Evolutionary conservation across 2,113 vertebrate genomes (phyloP).

Genomic region (Empidonax alnorum): DNA sequence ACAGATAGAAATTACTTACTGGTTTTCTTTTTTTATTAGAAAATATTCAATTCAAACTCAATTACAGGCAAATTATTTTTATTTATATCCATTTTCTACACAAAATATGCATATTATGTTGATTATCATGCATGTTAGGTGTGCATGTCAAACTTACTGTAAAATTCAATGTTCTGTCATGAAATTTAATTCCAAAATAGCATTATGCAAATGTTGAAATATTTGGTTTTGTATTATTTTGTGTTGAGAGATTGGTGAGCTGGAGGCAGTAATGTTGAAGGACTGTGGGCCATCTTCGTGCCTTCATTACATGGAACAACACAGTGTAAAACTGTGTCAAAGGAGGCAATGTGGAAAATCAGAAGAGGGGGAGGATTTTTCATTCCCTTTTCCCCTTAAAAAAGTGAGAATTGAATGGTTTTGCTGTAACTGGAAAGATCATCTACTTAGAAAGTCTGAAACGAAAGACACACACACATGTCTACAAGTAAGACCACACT

Average conservation of each 20-base stretch:
- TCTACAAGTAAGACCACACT: background rate
- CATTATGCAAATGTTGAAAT: background rate
- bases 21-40: background rate
- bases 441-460: background rate
- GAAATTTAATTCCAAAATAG: background rate
- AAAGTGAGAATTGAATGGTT: background rate
- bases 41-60: background rate
- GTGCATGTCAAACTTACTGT: background rate
- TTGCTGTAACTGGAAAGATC: background rate
- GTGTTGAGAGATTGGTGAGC: background rate
- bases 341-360: background rate
- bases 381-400: background rate
- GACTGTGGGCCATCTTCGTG: background rate
- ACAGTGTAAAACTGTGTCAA: background rate
- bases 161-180: background rate
- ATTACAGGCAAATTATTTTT: background rate
- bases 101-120: background rate
- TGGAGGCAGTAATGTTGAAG: background rate
- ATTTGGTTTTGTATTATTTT: background rate
- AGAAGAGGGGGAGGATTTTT: background rate
- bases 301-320: background rate
- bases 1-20: background rate
- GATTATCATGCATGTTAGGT: background rate
- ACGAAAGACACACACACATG: background rate
- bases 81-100: background rate